Base-by-base conservation (phyloP, 2,888 invertebrate species). In the Melinaea menophilus region DNA sequence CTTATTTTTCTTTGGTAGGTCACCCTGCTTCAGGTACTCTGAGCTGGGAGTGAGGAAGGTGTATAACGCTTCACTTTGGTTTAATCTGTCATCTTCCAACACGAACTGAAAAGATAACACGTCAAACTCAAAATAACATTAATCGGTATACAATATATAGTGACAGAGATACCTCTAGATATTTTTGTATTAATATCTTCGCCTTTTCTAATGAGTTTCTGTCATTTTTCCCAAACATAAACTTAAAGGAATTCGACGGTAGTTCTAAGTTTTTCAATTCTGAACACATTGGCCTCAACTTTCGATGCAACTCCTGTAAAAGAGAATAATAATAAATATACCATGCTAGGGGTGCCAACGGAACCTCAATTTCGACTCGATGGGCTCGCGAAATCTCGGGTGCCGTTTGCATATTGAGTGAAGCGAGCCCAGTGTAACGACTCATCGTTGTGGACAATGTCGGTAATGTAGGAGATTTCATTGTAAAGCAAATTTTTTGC, bases 1-100 rank as follows among this genome's bases (percentile, higher is more conserved):
- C 77, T 95, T 94, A 9, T 95, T 94, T 84, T 96, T 97, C 86
- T 97, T 97, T 67, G 95, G 95, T 73, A 95, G 93, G 55, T 95
- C 94, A 55, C 94, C 92, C 62, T 95, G 95, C 82, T 97, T 96
- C 70, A 97, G 91, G 84, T 96, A 96, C 79, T 97, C 97, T 0
- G 97, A 96, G 81, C 96, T 97, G 3, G 97, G 97, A 81, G 97
- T 96, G n/a, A 98, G 92, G 86, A 98, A 98, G 67, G 96, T 94
- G 79, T 97, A 98, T 70, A 98, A 92, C 60, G 96, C 95, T 88
- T 98, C 97, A 79, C 97, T 95, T 88, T 96, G 96, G 82, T 96
- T 96, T 71, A 97, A 89, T 73, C 94, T 92, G 69, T 97, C 97
- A 78, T 97, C 97, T 87, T 95, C 95, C 81, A 97, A 91, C 73